phyloP scores from a whole-genome alignment of 2,797 vertebrate genomes.

The Bucorvus abyssinicus region DNA sequence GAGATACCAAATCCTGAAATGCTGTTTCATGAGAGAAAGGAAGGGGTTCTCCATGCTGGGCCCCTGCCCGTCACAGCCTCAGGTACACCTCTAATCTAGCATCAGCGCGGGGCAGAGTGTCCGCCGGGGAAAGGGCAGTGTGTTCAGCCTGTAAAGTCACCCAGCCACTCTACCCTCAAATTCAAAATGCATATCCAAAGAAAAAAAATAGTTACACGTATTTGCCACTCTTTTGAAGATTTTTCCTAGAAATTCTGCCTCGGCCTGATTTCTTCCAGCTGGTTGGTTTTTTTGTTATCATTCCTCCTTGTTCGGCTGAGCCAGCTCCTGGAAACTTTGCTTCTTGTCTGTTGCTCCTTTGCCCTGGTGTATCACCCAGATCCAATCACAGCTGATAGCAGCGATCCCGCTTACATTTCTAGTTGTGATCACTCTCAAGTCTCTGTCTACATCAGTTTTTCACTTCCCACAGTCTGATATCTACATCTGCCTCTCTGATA shows the following conservation, averaged over 20 bases:
- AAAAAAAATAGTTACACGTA: not conserved
- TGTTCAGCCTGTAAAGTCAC: not conserved
- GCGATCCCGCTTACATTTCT: not conserved
- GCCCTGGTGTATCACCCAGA: not conserved
- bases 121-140: not conserved
- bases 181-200: not conserved
- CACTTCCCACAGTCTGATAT: not conserved
- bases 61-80: fast-evolving
- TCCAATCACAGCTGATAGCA: not conserved
- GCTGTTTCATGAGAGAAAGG: not conserved
- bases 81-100: too few relatives aligned
- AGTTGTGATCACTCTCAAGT: not conserved
- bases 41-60: not conserved
- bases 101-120: not conserved
- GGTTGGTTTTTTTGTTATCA: not conserved
- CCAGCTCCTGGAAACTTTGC: not conserved
- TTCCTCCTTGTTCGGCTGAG: not conserved
- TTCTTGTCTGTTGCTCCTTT: not conserved
- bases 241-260: not conserved
- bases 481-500: not conserved
- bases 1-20: not conserved
- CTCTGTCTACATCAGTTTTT: not conserved
- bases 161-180: not conserved
- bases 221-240: not conserved
- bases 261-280: not conserved